Evolutionary conservation across 2,888 invertebrate species (phyloP).

Genomic region (Callyntrura sp.): DNA sequence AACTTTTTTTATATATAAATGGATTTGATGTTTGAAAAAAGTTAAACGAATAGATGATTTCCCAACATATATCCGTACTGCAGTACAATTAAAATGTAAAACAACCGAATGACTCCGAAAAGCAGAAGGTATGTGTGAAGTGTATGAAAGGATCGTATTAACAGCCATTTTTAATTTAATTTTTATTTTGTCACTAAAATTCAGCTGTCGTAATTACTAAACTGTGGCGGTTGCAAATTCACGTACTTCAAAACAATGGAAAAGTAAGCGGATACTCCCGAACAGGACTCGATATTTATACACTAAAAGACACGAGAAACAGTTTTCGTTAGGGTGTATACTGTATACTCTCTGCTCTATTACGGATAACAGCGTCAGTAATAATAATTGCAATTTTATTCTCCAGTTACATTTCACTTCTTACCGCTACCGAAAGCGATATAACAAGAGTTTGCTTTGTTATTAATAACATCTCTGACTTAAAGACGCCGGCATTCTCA

Average conservation of each 20-base stretch:
- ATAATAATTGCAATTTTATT: background rate
- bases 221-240: background rate
- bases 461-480: constrained; percentile 8
- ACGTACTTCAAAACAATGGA: background rate
- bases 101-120: too few species aligned
- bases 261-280: background rate
- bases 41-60: too few species aligned
- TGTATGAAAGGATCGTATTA: background rate
- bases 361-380: background rate
- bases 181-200: background rate
- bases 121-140: too few species aligned
- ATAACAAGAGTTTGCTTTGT: constrained; percentile 29
- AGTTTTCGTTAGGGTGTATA: too few species aligned
- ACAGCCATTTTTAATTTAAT: background rate
- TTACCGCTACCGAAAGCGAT: background rate
- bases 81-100: too few species aligned
- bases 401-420: constrained; percentile 42
- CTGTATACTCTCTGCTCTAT: background rate
- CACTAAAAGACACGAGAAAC: too few species aligned
- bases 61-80: too few species aligned
- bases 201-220: background rate
- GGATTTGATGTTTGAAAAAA: too few species aligned
- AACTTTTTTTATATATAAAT: background rate
- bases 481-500: constrained; percentile 63
- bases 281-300: too few species aligned